Evolutionary conservation across 2,113 vertebrate genomes (phyloP).

Genomic region (Cheilinus undulatus): DNA sequence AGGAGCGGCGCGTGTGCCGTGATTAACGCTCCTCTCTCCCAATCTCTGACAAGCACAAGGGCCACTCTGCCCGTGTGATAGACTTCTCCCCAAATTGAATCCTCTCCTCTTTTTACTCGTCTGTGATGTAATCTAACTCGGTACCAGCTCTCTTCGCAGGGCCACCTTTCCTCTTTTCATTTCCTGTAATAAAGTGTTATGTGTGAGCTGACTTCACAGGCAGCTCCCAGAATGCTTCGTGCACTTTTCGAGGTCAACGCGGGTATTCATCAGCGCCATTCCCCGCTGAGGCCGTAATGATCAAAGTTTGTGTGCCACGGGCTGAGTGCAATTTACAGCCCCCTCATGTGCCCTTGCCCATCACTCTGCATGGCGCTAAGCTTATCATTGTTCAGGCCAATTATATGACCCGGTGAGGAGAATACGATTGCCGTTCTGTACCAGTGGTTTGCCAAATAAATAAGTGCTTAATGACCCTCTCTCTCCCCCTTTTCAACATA

Average conservation of each 20-base stretch:
- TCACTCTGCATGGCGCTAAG: constrained; percentile 65
- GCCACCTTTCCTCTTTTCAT: constrained; percentile 70
- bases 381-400: constrained; percentile 74
- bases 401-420: constrained; percentile 70
- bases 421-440: constrained; percentile 70
- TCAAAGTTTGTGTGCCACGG: constrained; percentile 74
- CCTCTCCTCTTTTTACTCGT: constrained; percentile 59
- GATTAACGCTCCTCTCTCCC: constrained; percentile 74
- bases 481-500: constrained; percentile 72
- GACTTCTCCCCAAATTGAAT: constrained; percentile 80
- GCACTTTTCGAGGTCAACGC: constrained; percentile 61
- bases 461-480: constrained; percentile 77
- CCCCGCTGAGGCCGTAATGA: constrained; percentile 70
- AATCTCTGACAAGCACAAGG: constrained; percentile 81
- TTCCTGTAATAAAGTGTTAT: constrained; percentile 73
- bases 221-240: constrained; percentile 54
- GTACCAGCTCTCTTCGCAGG: constrained; percentile 52
- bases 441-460: constrained; percentile 77
- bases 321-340: constrained; percentile 69
- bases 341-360: constrained; percentile 66
- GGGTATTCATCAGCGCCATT: constrained; percentile 61
- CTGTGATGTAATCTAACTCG: constrained; percentile 72
- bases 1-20: constrained; percentile 45
- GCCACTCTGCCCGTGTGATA: constrained; percentile 74
- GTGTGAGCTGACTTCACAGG: constrained; percentile 56